These are phyloP conservation scores for Allolobophora icterica DNA, from an alignment of 2,888 invertebrate species.

Conservation along the genomic window DNA sequence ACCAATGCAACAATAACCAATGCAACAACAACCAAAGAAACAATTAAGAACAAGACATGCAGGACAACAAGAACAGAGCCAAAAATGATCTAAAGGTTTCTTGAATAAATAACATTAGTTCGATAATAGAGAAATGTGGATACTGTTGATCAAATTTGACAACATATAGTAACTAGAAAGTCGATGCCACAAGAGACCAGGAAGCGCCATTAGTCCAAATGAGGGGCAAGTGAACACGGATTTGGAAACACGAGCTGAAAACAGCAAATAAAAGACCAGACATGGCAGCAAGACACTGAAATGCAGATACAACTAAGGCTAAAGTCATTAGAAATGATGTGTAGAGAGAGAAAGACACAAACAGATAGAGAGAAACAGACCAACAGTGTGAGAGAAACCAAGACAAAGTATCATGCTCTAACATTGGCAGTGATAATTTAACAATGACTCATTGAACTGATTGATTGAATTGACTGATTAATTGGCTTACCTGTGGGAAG, in stretches of 20 bases:
- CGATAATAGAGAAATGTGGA: neutral
- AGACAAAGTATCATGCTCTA: neutral
- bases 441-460: neutral
- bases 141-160: neutral
- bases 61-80: neutral
- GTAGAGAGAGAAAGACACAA: neutral
- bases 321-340: too few relatives aligned
- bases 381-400: neutral
- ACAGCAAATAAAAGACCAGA: neutral
- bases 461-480: neutral
- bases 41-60: neutral
- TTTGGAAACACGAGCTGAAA: neutral
- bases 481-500: slow-evolving; percentile 89
- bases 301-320: neutral
- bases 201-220: neutral
- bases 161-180: neutral
- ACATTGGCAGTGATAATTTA: neutral
- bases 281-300: neutral
- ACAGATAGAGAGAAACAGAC: neutral
- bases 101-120: neutral
- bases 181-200: neutral
- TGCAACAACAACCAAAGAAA: too few relatives aligned
- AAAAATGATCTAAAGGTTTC: neutral
- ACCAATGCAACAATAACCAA: neutral
- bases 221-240: neutral